A percentile compares a stretch with the other conserved stretches of the same genome.
phyloP scores from a whole-genome alignment of 2,113 vertebrate genomes.

The Neogale vison region DNA sequence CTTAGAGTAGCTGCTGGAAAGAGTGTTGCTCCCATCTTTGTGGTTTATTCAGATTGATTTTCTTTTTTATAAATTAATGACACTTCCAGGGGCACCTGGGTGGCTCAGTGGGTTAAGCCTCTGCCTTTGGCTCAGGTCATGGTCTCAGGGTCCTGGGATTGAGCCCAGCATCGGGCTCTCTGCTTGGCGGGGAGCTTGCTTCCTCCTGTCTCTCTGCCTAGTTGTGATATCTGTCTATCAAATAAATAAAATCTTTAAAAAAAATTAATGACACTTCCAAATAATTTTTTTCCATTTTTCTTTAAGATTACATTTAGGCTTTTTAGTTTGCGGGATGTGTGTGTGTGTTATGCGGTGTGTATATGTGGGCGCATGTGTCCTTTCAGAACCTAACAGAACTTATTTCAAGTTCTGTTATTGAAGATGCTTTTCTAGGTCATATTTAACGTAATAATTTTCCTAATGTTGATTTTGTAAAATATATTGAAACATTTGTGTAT shows the following conservation, averaged over 20 bases:
- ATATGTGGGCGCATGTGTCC: neutral
- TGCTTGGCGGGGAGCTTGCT: no score
- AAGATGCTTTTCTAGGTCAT: neutral
- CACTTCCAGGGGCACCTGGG: no score
- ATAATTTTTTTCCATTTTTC: neutral
- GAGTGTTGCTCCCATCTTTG: neutral
- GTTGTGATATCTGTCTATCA: no score
- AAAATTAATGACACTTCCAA: neutral
- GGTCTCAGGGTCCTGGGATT: no score
- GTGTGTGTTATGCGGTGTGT: neutral
- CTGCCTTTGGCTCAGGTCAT: no score
- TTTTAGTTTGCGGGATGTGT: neutral
- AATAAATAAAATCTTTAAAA: no score
- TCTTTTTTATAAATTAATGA: neutral
- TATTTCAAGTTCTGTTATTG: neutral
- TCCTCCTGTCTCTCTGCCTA: no score
- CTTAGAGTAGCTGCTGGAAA: neutral
- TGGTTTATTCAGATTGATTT: neutral
- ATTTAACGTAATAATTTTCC: neutral
- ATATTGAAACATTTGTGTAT: neutral
- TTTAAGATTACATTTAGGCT: neutral
- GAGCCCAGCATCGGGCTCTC: no score
- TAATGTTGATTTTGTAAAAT: neutral
- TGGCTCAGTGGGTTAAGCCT: no score
- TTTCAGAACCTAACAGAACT: neutral